Percentiles rank a stretch among this genome's conserved stretches.
Evolutionary conservation across 2,113 vertebrate genomes (phyloP).

Genomic region (Puma concolor): DNA sequence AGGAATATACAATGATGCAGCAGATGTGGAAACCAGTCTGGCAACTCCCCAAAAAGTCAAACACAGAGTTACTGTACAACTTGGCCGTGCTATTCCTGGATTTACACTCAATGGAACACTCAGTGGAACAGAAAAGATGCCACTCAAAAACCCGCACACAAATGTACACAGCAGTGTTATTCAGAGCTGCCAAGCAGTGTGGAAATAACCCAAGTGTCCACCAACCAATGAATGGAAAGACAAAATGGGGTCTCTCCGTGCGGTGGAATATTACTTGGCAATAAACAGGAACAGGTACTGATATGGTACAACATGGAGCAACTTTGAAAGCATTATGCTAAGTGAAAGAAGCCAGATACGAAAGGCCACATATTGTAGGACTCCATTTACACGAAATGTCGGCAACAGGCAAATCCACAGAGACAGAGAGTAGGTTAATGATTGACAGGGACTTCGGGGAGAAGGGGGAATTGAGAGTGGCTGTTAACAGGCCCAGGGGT

Average conservation of each 20-base stretch:
- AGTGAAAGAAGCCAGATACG: neutral
- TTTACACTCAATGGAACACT: neutral
- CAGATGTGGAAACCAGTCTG: neutral
- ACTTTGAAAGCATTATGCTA: neutral
- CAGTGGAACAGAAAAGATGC: neutral
- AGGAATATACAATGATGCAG: neutral
- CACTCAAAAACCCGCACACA: neutral
- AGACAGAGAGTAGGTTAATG: neutral
- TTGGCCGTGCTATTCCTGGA: neutral
- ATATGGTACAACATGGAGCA: neutral
- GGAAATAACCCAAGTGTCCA: neutral
- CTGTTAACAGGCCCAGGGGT: neutral
- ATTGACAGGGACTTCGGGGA: neutral
- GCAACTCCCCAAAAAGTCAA: neutral
- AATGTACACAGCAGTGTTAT: neutral
- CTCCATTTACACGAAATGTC: neutral
- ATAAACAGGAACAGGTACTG: neutral
- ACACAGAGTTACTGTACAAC: neutral
- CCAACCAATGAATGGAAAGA: neutral
- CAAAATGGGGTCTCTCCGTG: neutral
- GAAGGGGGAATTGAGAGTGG: neutral
- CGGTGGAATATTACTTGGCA: neutral
- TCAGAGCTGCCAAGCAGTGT: neutral
- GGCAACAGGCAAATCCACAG: neutral
- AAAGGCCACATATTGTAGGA: neutral